phyloP scores from a whole-genome alignment of 2,797 vertebrate genomes.

The Anguilla marmorata region DNA sequence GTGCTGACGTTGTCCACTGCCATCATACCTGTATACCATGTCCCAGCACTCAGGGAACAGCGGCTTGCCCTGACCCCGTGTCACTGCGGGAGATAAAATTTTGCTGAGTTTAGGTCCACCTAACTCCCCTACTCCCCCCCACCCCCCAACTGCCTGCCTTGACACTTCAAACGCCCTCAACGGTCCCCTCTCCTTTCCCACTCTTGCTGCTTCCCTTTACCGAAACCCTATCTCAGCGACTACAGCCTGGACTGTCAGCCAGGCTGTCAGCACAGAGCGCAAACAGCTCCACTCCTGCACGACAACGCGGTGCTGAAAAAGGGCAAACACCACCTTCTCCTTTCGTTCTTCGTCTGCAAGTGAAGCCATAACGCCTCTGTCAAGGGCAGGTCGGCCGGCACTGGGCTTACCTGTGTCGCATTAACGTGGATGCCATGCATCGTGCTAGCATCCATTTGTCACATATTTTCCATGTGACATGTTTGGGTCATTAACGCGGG shows the following conservation, averaged over 20 bases:
- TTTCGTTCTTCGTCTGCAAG: background rate
- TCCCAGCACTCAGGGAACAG: background rate
- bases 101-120: background rate
- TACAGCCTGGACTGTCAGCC: background rate
- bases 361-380: background rate
- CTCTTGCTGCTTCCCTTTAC: background rate
- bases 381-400: background rate
- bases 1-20: background rate
- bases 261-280: background rate
- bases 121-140: background rate
- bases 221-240: background rate
- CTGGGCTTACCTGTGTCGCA: background rate
- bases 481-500: background rate
- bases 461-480: slow-evolving; percentile 10
- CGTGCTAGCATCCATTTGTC: background rate
- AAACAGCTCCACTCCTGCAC: background rate
- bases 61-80: background rate
- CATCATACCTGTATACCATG: background rate
- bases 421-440: background rate
- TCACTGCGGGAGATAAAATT: slow-evolving; percentile 13
- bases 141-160: too few relatives aligned
- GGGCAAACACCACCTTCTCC: background rate
- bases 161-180: background rate
- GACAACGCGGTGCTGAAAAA: background rate
- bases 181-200: background rate